These are phyloP conservation scores for Kryphioiulus occultus DNA, from an alignment of 2,888 invertebrate genomes.

Conservation along the genomic window DNA sequence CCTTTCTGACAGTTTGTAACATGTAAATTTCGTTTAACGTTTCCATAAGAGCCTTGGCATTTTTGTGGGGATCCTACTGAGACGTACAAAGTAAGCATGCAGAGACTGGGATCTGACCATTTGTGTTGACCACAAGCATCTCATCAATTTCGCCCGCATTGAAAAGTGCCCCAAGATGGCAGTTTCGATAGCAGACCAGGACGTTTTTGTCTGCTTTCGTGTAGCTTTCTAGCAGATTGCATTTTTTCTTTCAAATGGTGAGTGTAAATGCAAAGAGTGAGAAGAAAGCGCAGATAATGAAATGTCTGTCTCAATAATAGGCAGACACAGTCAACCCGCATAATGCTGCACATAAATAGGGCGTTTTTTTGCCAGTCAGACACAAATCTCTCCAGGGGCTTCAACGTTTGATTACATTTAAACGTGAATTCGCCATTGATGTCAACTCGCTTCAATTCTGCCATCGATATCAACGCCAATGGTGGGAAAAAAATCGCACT, in stretches of 20 bases:
- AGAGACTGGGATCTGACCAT: not conserved
- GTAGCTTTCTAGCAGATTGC: not conserved
- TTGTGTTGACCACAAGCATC: not conserved
- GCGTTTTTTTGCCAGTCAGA: not conserved
- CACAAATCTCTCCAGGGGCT: conserved; percentile 19
- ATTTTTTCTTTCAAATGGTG: not conserved
- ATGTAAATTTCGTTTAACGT: no score
- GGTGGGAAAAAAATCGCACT: not conserved
- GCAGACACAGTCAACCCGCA: not conserved
- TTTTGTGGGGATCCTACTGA: no score
- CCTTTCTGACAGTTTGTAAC: no score
- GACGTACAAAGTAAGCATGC: no score
- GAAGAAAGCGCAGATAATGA: not conserved
- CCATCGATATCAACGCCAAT: not conserved
- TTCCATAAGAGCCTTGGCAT: no score
- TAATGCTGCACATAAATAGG: not conserved
- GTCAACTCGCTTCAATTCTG: conserved; percentile 8
- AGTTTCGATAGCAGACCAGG: not conserved
- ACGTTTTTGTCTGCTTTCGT: not conserved
- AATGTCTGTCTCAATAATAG: not conserved
- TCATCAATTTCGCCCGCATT: not conserved
- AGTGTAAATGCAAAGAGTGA: not conserved
- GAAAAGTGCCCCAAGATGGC: not conserved
- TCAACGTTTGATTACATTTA: conserved; percentile 42
- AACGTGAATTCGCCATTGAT: conserved; percentile 36